Evolutionary conservation across 1,140 invertebrate genomes (phyloP).

Genomic region (Sminthurinus signatus): DNA sequence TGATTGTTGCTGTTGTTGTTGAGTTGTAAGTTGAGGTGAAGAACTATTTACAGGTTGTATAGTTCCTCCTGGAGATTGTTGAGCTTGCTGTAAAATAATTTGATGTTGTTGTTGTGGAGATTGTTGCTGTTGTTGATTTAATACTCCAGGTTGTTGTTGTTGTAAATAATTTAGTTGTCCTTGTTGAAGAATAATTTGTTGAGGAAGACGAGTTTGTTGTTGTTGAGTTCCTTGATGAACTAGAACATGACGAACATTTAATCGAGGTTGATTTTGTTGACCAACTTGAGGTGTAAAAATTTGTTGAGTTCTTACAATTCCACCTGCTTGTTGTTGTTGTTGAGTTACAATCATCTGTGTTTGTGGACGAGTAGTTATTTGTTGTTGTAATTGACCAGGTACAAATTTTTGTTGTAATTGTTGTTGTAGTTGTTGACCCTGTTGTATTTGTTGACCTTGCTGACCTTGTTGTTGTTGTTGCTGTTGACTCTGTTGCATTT

Average conservation of each 20-base stretch:
- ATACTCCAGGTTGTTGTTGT: no score
- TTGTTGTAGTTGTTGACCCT: conserved; percentile 6
- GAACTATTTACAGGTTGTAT: no score
- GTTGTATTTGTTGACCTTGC: background rate
- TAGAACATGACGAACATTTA: conserved; percentile 25
- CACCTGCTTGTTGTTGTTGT: conserved; percentile 24
- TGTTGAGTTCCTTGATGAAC: conserved; percentile 22
- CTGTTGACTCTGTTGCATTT: conserved; percentile 10
- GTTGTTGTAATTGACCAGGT: conserved; percentile 20
- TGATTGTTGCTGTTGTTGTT: background rate
- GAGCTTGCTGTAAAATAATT: background rate
- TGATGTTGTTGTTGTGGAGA: background rate
- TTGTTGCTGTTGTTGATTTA: background rate
- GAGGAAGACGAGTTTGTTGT: background rate
- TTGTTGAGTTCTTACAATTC: conserved; percentile 31
- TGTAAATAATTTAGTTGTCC: no score
- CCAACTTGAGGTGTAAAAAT: conserved; percentile 31
- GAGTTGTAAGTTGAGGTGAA: no score
- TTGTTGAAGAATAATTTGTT: conserved; percentile 13
- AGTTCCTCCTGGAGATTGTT: background rate
- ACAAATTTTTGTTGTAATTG: conserved; percentile 11
- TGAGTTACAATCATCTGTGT: conserved; percentile 21
- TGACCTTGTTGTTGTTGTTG: conserved; percentile 16
- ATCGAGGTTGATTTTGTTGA: conserved; percentile 16
- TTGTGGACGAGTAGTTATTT: conserved; percentile 13